Percentiles rank a stretch among this genome's conserved stretches.
phyloP scores from a whole-genome alignment of 2,888 invertebrate species.

The Linnaemya vulpina region DNA sequence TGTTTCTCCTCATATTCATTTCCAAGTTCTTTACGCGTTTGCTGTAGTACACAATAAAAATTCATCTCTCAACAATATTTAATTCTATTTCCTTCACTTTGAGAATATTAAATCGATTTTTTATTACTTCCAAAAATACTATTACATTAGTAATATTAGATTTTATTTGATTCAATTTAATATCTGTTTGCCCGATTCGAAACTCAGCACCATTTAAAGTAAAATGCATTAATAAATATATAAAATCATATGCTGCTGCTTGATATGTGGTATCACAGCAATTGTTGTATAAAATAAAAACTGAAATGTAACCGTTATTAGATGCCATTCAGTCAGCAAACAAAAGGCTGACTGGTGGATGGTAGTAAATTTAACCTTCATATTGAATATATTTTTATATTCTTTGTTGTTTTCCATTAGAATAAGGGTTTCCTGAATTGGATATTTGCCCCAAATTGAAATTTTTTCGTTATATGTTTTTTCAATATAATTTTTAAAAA shows the following conservation, averaged over 20 bases:
- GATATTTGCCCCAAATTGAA: no score
- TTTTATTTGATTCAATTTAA: conserved; percentile 25
- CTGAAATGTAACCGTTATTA: conserved; percentile 17
- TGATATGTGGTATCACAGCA: background rate
- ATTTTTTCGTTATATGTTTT: no score
- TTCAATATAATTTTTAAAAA: no score
- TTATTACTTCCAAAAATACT: background rate
- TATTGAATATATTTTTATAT: no score
- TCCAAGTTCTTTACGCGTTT: background rate
- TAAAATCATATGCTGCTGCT: background rate
- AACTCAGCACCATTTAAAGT: conserved; percentile 21
- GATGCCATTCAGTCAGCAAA: conserved; percentile 10
- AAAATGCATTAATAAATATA: background rate
- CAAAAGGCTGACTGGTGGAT: background rate
- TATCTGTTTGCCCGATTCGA: background rate
- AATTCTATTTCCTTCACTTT: background rate
- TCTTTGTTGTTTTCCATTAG: no score
- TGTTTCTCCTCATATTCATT: no score
- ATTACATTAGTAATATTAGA: background rate
- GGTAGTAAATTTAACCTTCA: background rate
- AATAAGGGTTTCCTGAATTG: no score
- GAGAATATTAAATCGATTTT: background rate
- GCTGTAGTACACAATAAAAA: background rate
- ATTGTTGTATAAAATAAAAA: background rate
- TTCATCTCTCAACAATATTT: background rate